Evolutionary conservation across 1,140 invertebrate species (phyloP), one percentile per base, ranked within the genome.

Genomic region (Drosophila bifasciata): DNA sequence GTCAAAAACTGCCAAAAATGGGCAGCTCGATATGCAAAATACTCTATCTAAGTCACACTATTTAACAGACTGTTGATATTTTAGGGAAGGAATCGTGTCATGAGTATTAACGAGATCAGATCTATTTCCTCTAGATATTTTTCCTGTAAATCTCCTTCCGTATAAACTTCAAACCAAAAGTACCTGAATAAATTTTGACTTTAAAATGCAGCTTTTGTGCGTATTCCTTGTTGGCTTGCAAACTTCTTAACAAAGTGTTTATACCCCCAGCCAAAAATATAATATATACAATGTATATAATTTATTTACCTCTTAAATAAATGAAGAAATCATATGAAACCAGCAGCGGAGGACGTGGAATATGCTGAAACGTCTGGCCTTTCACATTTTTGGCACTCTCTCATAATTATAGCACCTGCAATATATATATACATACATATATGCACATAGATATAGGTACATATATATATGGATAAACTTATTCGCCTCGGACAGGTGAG

Each of bases 401-500:
- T 51, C 60, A 23, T 58, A 23, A 44, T 23, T 23, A 23, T 40
- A 48, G 66, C 66, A 68, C 66, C 66, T 69, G 66, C 63, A 68
- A 68, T 21, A 68, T 16, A 45, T 19, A 9, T 4, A 6, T n/a
- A 11, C 25, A 17, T 28, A 39, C 8, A 7, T 13, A 36, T 36
- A 36, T 1, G 5, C 23, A 25, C 25, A 39, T 21, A 32, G 9
- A 7, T 19, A 9, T 9, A 3, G n/a, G 19, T 46, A 17, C 7
- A 15, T 64, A 13, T 63, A 53, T 25, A 11, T n/a, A n/a, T n/a
- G n/a, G 17, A 23, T 28, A 36, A 11, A 68, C 46, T 50, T 40
- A 68, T 68, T 69, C 66, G 66, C 66, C 50, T 48, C 23, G 11
- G 41, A 48, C 63, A 69, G 66, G 66, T 69, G 50, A 55, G 64